A percentile compares a stretch with the other conserved stretches of the same genome.
Evolutionary conservation across 2,888 invertebrate genomes (phyloP).

Genomic region (Cataglyphis rosenhaueri): DNA sequence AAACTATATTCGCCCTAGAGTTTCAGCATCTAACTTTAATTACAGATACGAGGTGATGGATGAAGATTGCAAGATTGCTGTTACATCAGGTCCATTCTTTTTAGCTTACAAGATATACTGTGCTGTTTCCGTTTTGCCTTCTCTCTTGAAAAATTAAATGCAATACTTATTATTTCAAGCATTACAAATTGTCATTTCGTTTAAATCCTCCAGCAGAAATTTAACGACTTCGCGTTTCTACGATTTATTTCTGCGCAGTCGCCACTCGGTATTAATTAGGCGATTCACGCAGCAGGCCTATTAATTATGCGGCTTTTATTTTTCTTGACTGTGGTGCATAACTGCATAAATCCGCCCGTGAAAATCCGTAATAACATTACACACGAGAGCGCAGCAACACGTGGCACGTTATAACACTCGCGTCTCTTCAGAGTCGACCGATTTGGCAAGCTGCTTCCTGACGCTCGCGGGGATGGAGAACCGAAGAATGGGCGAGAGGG

Average conservation of each 20-base stretch:
- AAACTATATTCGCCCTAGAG: not conserved
- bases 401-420: slow-evolving; percentile 77
- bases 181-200: not conserved
- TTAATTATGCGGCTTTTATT: slow-evolving; percentile 9
- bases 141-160: not conserved
- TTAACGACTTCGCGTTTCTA: not conserved
- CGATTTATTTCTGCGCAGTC: not conserved
- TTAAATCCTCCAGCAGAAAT: not conserved
- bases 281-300: slow-evolving; percentile 1
- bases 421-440: slow-evolving; percentile 41
- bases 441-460: slow-evolving; percentile 70
- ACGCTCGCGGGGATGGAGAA: slow-evolving; percentile 51
- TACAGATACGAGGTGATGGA: not conserved
- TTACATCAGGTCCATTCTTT: not conserved
- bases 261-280: not conserved
- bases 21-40: slow-evolving; percentile 12
- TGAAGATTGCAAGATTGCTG: not conserved
- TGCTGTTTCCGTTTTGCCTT: not conserved
- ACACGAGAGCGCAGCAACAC: slow-evolving; percentile 77
- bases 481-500: slow-evolving; percentile 46
- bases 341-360: slow-evolving; percentile 48
- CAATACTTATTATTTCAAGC: not conserved
- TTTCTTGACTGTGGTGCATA: slow-evolving; percentile 11
- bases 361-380: slow-evolving; percentile 55
- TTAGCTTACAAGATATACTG: not conserved